A percentile compares a stretch with the other conserved stretches of the same genome.
Conservation (phyloP, 2,888 invertebrate species). For the Trimorus sp. region DNA sequence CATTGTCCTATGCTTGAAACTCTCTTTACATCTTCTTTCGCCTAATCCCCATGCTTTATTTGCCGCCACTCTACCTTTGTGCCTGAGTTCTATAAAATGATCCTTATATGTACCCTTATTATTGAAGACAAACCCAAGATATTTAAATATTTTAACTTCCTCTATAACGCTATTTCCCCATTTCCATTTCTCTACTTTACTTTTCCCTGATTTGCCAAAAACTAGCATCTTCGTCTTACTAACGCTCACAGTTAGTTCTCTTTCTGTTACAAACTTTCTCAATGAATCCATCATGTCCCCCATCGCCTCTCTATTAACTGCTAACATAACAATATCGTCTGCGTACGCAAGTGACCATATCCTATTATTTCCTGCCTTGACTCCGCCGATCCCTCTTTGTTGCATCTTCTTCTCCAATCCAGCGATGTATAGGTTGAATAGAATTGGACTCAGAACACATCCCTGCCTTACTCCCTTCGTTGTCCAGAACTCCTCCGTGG, state of each 20-base stretch:
- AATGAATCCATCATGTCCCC: constrained; percentile 1
- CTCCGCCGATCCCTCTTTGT: constrained; percentile 38
- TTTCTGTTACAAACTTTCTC: not conserved
- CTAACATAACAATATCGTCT: constrained; percentile 16
- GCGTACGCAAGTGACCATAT: constrained; percentile 43
- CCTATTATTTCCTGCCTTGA: constrained; percentile 24
- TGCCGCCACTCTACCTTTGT: not conserved
- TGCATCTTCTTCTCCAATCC: constrained; percentile 42
- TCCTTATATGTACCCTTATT: not conserved
- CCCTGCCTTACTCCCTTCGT: constrained; percentile 59
- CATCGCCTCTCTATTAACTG: not conserved
- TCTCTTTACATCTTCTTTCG: not conserved
- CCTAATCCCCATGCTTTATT: constrained; percentile 12
- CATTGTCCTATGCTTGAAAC: constrained; percentile 1
- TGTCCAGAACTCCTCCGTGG: constrained; percentile 45
- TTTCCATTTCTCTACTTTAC: constrained; percentile 7
- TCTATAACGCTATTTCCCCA: constrained; percentile 17
- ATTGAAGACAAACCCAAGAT: not conserved
- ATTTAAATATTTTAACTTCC: constrained; percentile 13
- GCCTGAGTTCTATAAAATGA: not conserved
- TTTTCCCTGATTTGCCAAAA: not conserved
- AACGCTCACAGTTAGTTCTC: not conserved
- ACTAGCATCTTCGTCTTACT: not conserved
- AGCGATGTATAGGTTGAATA: constrained; percentile 59
- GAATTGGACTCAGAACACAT: constrained; percentile 55